phyloP scores from a whole-genome alignment of 2,113 vertebrate genomes.

The Salminus brasiliensis region DNA sequence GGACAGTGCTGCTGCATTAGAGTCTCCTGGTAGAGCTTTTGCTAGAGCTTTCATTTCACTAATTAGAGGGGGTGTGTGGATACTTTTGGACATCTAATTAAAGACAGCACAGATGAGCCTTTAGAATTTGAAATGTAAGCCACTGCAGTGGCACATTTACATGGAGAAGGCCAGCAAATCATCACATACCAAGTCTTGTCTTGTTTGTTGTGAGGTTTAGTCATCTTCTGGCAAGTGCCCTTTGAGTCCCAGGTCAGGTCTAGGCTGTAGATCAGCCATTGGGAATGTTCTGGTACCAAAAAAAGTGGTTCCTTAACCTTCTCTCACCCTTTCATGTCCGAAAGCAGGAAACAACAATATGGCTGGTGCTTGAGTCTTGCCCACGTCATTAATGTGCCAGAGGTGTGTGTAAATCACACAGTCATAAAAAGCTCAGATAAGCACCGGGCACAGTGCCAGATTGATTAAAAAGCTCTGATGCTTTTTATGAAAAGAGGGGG shows the following conservation, averaged over 20 bases:
- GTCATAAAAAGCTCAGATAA: conserved; percentile 46
- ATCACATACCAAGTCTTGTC: not conserved
- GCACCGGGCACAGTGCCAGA: conserved; percentile 30
- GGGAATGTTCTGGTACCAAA: conserved; percentile 1
- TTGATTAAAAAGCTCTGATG: conserved; percentile 44
- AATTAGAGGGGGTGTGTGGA: too few species aligned
- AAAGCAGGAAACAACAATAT: conserved; percentile 6
- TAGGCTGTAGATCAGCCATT: not conserved
- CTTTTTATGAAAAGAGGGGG: conserved; percentile 7
- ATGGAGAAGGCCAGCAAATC: not conserved
- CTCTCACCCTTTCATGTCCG: not conserved
- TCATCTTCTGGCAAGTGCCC: conserved; percentile 8
- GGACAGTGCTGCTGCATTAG: too few species aligned
- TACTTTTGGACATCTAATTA: too few species aligned
- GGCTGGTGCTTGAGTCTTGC: conserved; percentile 18
- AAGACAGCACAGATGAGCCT: too few species aligned
- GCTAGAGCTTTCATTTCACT: too few species aligned
- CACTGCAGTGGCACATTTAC: not conserved
- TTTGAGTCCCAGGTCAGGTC: not conserved
- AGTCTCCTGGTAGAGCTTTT: too few species aligned
- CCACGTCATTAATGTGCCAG: conserved; percentile 45
- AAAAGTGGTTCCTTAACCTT: not conserved
- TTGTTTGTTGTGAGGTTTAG: conserved; percentile 29
- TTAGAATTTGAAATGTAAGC: too few species aligned
- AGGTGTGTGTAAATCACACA: conserved; percentile 36